Conservation (phyloP, 2,113 vertebrate genomes). For the Turdus rufiventris region DNA sequence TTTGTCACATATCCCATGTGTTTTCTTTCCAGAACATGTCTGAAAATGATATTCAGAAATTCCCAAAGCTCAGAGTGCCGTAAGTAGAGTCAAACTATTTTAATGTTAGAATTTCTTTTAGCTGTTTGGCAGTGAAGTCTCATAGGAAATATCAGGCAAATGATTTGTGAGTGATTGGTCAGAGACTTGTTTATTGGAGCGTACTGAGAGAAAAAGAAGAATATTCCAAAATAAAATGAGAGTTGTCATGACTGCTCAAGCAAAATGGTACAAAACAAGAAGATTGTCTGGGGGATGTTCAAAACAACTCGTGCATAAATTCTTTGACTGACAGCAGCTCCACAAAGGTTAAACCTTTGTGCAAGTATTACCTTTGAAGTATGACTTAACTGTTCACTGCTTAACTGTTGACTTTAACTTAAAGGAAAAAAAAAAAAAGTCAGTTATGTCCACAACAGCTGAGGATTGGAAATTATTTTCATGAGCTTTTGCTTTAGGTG, state of each 20-base stretch:
- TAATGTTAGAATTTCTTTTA: not conserved
- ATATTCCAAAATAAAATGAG: not conserved
- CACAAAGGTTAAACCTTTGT: not conserved
- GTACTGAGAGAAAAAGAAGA: not conserved
- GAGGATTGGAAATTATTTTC: not conserved
- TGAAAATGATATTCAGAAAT: conserved; percentile 91
- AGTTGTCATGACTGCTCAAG: not conserved
- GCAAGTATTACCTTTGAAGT: not conserved
- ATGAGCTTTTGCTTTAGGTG: not conserved
- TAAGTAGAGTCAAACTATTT: conserved; percentile 73
- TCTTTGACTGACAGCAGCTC: not conserved
- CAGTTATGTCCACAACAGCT: not conserved
- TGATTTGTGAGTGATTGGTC: not conserved
- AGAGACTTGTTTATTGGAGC: not conserved
- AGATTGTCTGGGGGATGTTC: not conserved
- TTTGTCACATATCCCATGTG: not conserved
- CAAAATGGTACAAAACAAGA: not conserved
- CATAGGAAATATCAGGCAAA: not conserved
- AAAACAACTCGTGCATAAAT: not conserved
- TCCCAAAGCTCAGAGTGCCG: conserved; percentile 91
- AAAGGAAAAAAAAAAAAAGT: not conserved
- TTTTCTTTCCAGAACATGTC: conserved; percentile 84
- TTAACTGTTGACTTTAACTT: not conserved
- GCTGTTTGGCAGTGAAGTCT: not conserved
- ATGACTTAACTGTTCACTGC: not conserved